Percentiles rank a stretch among this genome's conserved stretches.
Evolutionary conservation across 2,888 invertebrate species (phyloP).

Genomic region (Volucella inanis): DNA sequence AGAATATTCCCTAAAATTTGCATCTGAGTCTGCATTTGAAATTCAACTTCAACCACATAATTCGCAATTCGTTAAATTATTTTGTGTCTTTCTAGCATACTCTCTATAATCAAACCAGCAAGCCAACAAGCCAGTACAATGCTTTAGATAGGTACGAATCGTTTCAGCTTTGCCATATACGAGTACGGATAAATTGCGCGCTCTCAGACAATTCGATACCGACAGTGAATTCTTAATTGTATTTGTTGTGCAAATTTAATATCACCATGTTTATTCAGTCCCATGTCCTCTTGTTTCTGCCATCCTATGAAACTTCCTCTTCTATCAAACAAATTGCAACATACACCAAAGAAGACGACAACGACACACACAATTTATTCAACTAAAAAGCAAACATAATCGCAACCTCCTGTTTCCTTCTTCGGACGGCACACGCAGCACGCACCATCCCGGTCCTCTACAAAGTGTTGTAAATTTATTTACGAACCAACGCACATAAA

Average conservation of each 20-base stretch:
- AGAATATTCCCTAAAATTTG: slow-evolving; percentile 40
- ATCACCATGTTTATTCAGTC: slow-evolving; percentile 45
- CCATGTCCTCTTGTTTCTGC: neutral
- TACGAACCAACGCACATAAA: slow-evolving; percentile 43
- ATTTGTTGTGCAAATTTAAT: slow-evolving; percentile 69
- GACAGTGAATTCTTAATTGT: slow-evolving; percentile 46
- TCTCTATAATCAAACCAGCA: no score
- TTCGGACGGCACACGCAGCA: no score
- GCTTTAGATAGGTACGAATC: neutral
- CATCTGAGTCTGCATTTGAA: slow-evolving; percentile 48
- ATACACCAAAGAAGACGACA: slow-evolving; percentile 24
- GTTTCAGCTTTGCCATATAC: neutral
- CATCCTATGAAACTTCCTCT: no score
- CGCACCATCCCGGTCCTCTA: neutral
- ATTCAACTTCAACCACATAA: slow-evolving; percentile 46
- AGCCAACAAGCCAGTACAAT: no score
- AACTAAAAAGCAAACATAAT: slow-evolving; percentile 53
- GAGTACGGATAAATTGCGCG: neutral
- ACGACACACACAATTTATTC: slow-evolving; percentile 24
- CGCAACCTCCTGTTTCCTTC: neutral
- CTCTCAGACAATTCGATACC: slow-evolving; percentile 9
- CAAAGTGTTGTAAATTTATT: slow-evolving; percentile 56
- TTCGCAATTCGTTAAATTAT: slow-evolving; percentile 65
- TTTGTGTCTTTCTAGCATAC: slow-evolving; percentile 8
- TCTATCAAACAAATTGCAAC: slow-evolving; percentile 21